These are phyloP conservation scores for Venustaconcha ellipsiformis DNA, from an alignment of 1,140 invertebrate genomes.

Conservation along the genomic window DNA sequence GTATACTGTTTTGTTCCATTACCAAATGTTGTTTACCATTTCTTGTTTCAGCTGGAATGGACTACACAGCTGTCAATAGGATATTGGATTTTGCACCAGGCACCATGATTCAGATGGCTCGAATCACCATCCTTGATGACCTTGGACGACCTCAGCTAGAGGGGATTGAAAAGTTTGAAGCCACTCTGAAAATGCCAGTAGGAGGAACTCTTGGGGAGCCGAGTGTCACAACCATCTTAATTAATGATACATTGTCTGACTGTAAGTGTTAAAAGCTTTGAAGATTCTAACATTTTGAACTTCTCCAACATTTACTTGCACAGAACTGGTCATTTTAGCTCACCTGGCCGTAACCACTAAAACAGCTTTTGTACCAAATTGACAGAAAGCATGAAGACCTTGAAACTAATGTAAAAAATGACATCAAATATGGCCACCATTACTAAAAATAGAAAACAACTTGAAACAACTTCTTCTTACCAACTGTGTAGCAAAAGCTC, in stretches of 20 bases:
- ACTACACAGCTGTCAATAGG: conserved; percentile 67
- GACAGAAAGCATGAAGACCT: too few species aligned
- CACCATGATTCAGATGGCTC: conserved; percentile 57
- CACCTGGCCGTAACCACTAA: too few species aligned
- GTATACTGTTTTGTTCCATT: too few species aligned
- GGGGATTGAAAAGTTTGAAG: conserved; percentile 64
- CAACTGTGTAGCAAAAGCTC: too few species aligned
- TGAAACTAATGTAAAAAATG: too few species aligned
- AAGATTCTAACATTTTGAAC: too few species aligned
- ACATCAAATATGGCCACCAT: too few species aligned
- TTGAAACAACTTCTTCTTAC: too few species aligned
- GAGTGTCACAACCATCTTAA: conserved; percentile 56
- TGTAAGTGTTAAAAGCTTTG: conserved; percentile 50
- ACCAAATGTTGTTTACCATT: conserved; percentile 5
- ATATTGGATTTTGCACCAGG: conserved; percentile 66
- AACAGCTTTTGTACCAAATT: too few species aligned
- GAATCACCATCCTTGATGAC: conserved; percentile 67
- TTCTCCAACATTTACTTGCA: too few species aligned
- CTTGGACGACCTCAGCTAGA: conserved; percentile 65
- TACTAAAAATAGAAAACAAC: too few species aligned
- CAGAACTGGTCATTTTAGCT: too few species aligned
- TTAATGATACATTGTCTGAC: conserved; percentile 67
- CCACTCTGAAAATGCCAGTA: conserved; percentile 63
- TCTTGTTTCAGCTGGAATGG: conserved; percentile 61
- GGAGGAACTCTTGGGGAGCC: conserved; percentile 64